Percentiles rank a stretch among this genome's conserved stretches.
Evolutionary conservation across 2,797 vertebrate genomes (phyloP).

Genomic region (Poeciliopsis gracilis): DNA sequence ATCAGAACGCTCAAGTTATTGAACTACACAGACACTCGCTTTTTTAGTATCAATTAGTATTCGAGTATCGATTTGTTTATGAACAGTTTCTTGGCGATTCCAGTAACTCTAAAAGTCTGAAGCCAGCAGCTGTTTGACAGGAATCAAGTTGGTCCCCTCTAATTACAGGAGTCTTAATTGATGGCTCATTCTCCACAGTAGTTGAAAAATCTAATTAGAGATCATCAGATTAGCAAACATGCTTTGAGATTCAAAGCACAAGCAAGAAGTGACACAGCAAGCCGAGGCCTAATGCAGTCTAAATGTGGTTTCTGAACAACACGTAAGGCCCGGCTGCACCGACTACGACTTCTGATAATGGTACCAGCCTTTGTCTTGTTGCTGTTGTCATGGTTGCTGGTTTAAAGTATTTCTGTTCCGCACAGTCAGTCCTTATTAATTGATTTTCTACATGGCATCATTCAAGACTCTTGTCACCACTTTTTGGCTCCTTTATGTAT

Average conservation of each 20-base stretch:
- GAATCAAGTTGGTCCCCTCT: conserved; percentile 60
- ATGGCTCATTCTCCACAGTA: conserved; percentile 75
- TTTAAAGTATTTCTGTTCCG: background rate
- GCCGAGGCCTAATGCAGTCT: conserved; percentile 34
- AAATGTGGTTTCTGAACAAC: conserved; percentile 39
- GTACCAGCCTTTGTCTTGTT: background rate
- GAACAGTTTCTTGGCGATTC: conserved; percentile 32
- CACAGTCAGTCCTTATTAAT: background rate
- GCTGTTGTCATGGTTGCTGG: conserved; percentile 2
- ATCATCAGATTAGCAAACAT: conserved; percentile 73
- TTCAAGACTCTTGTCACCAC: background rate
- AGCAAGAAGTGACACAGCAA: conserved; percentile 60
- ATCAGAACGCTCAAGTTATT: background rate
- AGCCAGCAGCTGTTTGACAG: conserved; percentile 75
- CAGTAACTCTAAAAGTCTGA: conserved; percentile 49
- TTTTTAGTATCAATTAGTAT: background rate
- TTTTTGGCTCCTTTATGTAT: background rate
- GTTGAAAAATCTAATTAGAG: conserved; percentile 73
- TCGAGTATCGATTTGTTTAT: conserved; percentile 1
- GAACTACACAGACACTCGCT: background rate
- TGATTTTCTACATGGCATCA: background rate
- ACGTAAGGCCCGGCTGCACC: conserved; percentile 19
- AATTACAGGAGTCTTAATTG: conserved; percentile 72
- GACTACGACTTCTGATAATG: background rate
- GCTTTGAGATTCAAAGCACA: conserved; percentile 50